Percentiles rank a stretch among this genome's conserved stretches.
These are phyloP conservation scores for Mylabris phalerata DNA, from an alignment of 1,140 invertebrate species.

Conservation along the genomic window DNA sequence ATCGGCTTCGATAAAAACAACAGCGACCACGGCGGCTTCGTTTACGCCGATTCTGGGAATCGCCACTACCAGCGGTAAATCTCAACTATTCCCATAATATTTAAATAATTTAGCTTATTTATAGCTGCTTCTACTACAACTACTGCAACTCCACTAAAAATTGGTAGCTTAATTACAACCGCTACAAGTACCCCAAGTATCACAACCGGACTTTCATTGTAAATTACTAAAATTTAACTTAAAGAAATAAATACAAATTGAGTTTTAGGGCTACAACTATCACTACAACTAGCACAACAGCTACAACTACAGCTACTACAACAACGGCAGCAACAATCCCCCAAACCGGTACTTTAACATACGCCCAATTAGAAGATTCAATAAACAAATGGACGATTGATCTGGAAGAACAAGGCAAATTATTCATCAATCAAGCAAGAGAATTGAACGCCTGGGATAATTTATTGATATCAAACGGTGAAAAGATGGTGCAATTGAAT, in stretches of 20 bases:
- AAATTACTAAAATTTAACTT: no score
- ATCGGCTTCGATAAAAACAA: slow-evolving; percentile 15
- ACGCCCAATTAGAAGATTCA: slow-evolving; percentile 82
- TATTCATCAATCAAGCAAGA: slow-evolving; percentile 88
- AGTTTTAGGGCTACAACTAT: slow-evolving; percentile 3
- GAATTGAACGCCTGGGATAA: slow-evolving; percentile 94
- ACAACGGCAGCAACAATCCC: slow-evolving; percentile 43
- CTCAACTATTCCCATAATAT: slow-evolving; percentile 24
- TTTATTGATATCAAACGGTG: slow-evolving; percentile 81
- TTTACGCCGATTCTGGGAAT: slow-evolving; percentile 33
- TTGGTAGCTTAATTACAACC: slow-evolving; percentile 2
- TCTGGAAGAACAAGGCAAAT: slow-evolving; percentile 87
- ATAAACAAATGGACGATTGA: slow-evolving; percentile 96
- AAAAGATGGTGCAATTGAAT: slow-evolving; percentile 85
- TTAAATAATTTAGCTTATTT: neutral
- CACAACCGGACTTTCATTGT: slow-evolving; percentile 19
- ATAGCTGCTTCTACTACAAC: slow-evolving; percentile 24
- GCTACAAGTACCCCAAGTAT: slow-evolving; percentile 13
- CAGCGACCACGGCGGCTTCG: slow-evolving; percentile 25
- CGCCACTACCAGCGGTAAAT: slow-evolving; percentile 19
- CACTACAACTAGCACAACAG: slow-evolving; percentile 9
- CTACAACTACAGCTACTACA: slow-evolving; percentile 26
- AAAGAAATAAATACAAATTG: no score
- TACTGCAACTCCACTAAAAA: slow-evolving; percentile 22
- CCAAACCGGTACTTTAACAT: slow-evolving; percentile 60